These are phyloP conservation scores for Acanthosepion pharaonis DNA, from an alignment of 2,888 invertebrate genomes.

Conservation along the genomic window DNA sequence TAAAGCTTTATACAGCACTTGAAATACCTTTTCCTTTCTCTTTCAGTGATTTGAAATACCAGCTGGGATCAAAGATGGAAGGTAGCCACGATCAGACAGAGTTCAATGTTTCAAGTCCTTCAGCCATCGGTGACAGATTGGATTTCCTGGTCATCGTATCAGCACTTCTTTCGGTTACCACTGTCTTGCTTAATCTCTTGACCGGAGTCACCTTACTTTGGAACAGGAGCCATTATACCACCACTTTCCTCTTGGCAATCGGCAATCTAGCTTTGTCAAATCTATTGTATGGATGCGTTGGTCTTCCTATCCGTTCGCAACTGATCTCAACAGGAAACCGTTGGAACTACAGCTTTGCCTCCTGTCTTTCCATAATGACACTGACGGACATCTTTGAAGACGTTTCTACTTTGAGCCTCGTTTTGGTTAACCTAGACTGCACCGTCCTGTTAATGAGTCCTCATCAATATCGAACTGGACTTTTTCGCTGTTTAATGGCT, in stretches of 20 bases:
- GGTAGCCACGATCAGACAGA: background rate
- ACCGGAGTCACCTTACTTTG: background rate
- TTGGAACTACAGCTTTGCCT: conserved; percentile 37
- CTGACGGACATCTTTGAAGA: conserved; percentile 43
- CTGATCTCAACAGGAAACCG: background rate
- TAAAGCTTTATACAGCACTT: background rate
- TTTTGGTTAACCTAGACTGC: background rate
- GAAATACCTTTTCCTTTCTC: background rate
- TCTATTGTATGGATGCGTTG: conserved; percentile 8
- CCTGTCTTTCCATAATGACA: background rate
- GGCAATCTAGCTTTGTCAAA: conserved; percentile 1
- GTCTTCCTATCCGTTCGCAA: background rate
- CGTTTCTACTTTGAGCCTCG: background rate
- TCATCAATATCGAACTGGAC: background rate
- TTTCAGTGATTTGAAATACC: background rate
- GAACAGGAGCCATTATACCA: background rate
- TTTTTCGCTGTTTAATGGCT: background rate
- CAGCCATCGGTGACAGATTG: background rate
- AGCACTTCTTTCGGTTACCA: background rate
- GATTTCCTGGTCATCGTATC: conserved; percentile 34
- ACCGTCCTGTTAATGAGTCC: background rate
- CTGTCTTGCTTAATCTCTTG: conserved; percentile 23
- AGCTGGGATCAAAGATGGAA: background rate
- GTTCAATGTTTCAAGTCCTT: background rate
- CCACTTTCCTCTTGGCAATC: background rate